Base-by-base conservation (phyloP, 2,888 invertebrate genomes). In the Apodemia hepburni region DNA sequence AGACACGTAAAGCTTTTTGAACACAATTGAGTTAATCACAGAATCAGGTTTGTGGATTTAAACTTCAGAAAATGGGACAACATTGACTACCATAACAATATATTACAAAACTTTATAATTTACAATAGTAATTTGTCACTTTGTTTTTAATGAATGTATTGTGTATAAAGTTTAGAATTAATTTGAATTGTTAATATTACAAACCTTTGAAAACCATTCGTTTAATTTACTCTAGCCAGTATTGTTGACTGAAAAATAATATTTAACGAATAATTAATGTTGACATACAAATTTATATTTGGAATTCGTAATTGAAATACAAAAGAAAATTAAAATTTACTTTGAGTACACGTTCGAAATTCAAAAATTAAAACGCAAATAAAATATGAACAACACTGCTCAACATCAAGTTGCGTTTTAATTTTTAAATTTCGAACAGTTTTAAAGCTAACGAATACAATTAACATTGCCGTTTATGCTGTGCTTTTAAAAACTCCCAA, bases 381-480 rank as follows among this genome's bases (percentile, higher is more conserved):
- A 47, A 47, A 47, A 17, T 17, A 47, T 47, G 45, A 47, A 47
- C 15, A 38, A 11, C 42, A 15, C n/a, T 15, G 42, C 15, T n/a
- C 42, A 42, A 42, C 42, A 38, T 38, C 33, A 38, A 38, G 38
- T 54, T 18, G 6, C 11, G 11, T 54, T 18, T 15, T 4, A 15
- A 42, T 42, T 47, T 47, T 47, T 47, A 47, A 47, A 47, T 47
- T 17, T 47, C n/a, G 45, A 15, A 47, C 29, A 15, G 15, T 58
- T 58, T 58, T 58, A 58, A 58, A 29, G 12, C 29, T 17, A n/a
- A 47, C 45, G n/a, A 47, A n/a, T 17, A 47, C 45, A 47, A 47
- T 47, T 42, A 38, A 42, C 42, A 17, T 17, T 47, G 45, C n/a
- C 29, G 4, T 22, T 51, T 2, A 57, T 57, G n/a, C 29, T 57